A percentile compares a stretch with the other conserved stretches of the same genome.
Evolutionary conservation across 2,888 invertebrate species (phyloP).

Genomic region (Sphaerophoria rueppellii): DNA sequence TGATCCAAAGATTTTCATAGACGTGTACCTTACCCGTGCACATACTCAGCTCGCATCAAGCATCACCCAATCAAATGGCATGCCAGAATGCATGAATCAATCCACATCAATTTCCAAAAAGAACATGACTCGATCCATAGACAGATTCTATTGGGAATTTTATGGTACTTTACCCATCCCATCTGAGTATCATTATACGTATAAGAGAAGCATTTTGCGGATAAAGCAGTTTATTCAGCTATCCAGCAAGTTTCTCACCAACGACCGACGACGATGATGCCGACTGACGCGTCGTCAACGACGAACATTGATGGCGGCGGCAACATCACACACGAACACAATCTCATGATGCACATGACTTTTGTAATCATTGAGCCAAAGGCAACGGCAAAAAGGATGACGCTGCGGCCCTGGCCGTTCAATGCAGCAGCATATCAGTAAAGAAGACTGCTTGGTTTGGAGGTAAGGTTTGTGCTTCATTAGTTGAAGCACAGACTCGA

Average conservation of each 20-base stretch:
- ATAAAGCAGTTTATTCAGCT: conserved; percentile 33
- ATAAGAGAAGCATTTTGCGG: conserved; percentile 22
- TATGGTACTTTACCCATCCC: conserved; percentile 62
- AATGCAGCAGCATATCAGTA: conserved; percentile 9
- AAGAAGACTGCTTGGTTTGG: conserved; percentile 17
- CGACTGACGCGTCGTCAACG: too few species aligned
- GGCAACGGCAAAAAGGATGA: conserved; percentile 47
- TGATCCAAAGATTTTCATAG: conserved; percentile 39
- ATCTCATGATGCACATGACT: conserved; percentile 53
- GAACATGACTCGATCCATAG: conserved; percentile 60
- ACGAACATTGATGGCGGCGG: conserved; percentile 31
- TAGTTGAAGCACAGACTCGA: conserved; percentile 40
- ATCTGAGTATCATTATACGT: conserved; percentile 46
- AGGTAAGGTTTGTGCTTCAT: conserved; percentile 63
- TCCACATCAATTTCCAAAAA: conserved; percentile 70
- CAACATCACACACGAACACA: conserved; percentile 59
- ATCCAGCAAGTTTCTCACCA: conserved; percentile 31
- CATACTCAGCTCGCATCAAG: conserved; percentile 39
- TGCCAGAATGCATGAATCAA: conserved; percentile 67
- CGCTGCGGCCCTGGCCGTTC: conserved; percentile 10
- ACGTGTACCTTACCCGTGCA: conserved; percentile 11
- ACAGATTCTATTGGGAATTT: conserved; percentile 68
- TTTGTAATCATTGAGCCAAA: conserved; percentile 59
- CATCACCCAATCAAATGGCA: conserved; percentile 65
- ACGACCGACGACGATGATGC: conserved; percentile 8